Evolutionary conservation across 2,797 vertebrate species (phyloP).

Genomic region (Sebastes steindachneri): DNA sequence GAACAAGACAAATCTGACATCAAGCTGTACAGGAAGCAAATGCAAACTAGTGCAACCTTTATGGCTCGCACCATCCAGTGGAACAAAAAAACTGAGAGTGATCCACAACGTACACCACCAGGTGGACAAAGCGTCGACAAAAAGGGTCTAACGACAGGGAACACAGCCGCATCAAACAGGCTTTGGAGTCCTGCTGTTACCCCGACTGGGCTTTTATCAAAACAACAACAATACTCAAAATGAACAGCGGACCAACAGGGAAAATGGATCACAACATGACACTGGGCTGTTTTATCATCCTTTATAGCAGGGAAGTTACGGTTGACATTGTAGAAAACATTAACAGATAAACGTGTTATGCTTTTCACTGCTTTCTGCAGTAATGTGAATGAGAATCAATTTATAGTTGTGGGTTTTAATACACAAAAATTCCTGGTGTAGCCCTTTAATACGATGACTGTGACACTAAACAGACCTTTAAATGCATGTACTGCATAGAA

Average conservation of each 20-base stretch:
- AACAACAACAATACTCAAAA: conserved; percentile 57
- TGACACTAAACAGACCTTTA: not conserved
- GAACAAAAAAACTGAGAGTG: conserved; percentile 22
- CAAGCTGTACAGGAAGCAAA: conserved; percentile 11
- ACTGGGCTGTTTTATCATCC: conserved; percentile 25
- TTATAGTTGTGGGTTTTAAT: not conserved
- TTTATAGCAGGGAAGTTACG: conserved; percentile 5
- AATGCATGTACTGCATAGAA: conserved; percentile 3
- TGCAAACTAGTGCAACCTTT: conserved; percentile 21
- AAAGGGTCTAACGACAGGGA: conserved; percentile 46
- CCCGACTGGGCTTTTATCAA: conserved; percentile 53
- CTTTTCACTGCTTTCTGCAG: not conserved
- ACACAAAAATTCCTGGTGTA: not conserved
- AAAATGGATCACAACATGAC: conserved; percentile 55
- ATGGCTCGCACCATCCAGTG: not conserved
- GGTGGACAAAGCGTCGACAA: conserved; percentile 25
- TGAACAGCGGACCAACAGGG: conserved; percentile 34
- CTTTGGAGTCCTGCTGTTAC: conserved; percentile 45
- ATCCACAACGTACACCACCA: conserved; percentile 24
- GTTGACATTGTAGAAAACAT: conserved; percentile 9
- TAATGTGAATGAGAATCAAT: not conserved
- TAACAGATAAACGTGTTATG: not conserved
- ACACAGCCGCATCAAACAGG: conserved; percentile 43
- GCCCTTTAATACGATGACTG: not conserved
- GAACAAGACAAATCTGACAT: conserved; percentile 6